Percentiles rank a stretch among this genome's conserved stretches.
Conservation (phyloP, 2,113 vertebrate species). For the Pipra filicauda region DNA sequence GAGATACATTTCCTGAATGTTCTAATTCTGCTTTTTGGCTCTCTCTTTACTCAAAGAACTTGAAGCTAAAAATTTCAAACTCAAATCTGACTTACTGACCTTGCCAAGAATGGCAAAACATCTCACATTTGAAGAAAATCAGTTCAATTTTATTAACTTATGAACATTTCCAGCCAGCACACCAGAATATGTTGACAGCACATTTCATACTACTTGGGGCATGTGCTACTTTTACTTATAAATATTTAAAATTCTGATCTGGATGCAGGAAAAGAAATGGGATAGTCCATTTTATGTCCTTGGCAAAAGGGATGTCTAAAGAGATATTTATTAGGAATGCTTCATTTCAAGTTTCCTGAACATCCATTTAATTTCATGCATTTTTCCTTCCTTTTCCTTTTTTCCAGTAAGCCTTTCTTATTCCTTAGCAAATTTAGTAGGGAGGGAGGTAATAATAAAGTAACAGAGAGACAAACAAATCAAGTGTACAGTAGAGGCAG, state of each 20-base stretch:
- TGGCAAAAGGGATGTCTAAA: not conserved
- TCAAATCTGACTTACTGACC: not conserved
- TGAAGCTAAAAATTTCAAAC: not conserved
- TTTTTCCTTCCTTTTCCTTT: not conserved
- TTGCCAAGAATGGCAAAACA: not conserved
- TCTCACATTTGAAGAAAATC: conserved; percentile 6
- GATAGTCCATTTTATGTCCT: not conserved
- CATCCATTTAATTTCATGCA: not conserved
- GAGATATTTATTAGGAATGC: not conserved
- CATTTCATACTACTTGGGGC: not conserved
- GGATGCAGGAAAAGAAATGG: not conserved
- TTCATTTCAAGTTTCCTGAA: not conserved
- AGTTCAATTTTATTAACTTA: not conserved
- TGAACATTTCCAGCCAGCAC: not conserved
- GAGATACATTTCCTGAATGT: not conserved
- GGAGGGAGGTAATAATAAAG: not conserved
- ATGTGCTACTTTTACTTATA: not conserved
- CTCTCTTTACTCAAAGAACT: not conserved
- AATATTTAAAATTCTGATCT: not conserved
- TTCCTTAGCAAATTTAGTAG: not conserved
- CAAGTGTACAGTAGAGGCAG: not conserved
- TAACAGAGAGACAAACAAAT: conserved; percentile 1
- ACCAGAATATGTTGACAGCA: not conserved
- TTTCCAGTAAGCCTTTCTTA: not conserved
- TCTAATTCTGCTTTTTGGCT: not conserved